Conservation (phyloP, 2,797 vertebrate genomes). For the Danio choprae region DNA sequence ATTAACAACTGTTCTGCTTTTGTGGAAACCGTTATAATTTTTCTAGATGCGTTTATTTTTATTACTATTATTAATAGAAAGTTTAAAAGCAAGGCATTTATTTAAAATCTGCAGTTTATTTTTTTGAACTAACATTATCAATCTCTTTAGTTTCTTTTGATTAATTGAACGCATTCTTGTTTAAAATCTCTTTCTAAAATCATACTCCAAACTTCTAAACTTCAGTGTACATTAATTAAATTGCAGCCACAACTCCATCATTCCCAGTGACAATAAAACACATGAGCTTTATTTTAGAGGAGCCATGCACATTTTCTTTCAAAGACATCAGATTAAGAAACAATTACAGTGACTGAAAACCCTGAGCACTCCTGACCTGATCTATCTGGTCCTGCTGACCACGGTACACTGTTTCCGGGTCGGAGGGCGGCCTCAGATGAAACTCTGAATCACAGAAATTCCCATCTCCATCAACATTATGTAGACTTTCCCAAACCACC, state of each 20-base stretch:
- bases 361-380: constrained; percentile 80
- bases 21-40: too few species aligned
- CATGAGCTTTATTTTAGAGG: not conserved
- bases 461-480: constrained; percentile 96
- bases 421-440: constrained; percentile 91
- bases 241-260: not conserved
- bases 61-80: not conserved
- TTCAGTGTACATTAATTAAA: not conserved
- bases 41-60: too few species aligned
- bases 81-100: not conserved
- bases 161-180: too few species aligned
- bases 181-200: too few species aligned
- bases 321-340: not conserved
- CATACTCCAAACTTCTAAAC: not conserved
- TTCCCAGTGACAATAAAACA: not conserved
- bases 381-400: constrained; percentile 99
- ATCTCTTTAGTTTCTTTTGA: not conserved
- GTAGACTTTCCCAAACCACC: constrained; percentile 98
- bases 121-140: not conserved
- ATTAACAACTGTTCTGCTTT: too few species aligned
- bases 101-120: not conserved
- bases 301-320: not conserved
- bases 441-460: constrained; percentile 99
- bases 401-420: constrained; percentile 94
- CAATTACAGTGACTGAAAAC: not conserved